Evolutionary conservation across 2,797 vertebrate genomes (phyloP).

Genomic region (Mus caroli): DNA sequence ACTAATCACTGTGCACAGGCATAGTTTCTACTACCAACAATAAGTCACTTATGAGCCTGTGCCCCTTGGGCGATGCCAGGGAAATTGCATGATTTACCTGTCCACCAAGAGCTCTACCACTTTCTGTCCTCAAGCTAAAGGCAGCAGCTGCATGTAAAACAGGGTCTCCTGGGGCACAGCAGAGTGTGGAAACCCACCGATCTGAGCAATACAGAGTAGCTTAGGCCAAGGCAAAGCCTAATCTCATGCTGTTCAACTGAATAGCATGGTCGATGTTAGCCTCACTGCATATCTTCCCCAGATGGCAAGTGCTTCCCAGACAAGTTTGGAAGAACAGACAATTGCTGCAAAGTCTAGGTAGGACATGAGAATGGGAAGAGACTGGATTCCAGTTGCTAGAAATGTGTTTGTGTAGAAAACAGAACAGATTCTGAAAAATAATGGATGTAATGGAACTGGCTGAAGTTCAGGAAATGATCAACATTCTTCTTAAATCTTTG

Average conservation of each 20-base stretch:
- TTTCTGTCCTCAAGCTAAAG: neutral
- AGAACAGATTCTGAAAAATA: constrained; percentile 3
- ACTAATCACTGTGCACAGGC: neutral
- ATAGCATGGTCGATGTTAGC: neutral
- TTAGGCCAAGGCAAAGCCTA: neutral
- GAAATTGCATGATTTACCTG: neutral
- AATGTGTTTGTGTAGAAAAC: constrained; percentile 27
- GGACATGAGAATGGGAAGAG: neutral
- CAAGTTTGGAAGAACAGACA: neutral
- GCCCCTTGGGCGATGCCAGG: neutral
- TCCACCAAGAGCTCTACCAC: neutral
- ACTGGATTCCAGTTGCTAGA: constrained; percentile 1
- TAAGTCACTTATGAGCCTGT: neutral
- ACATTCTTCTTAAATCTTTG: neutral
- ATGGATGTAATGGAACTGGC: neutral
- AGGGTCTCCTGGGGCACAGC: neutral
- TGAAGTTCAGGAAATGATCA: constrained; percentile 37
- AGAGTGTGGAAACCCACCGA: neutral
- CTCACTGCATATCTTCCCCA: neutral
- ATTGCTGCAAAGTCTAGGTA: neutral
- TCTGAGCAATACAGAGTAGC: neutral
- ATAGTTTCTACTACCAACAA: neutral
- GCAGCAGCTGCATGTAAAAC: neutral
- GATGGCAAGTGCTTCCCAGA: neutral
- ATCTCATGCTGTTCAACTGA: neutral